Base-by-base conservation (phyloP, 2,888 invertebrate genomes). In the Esperia sulphurella region DNA sequence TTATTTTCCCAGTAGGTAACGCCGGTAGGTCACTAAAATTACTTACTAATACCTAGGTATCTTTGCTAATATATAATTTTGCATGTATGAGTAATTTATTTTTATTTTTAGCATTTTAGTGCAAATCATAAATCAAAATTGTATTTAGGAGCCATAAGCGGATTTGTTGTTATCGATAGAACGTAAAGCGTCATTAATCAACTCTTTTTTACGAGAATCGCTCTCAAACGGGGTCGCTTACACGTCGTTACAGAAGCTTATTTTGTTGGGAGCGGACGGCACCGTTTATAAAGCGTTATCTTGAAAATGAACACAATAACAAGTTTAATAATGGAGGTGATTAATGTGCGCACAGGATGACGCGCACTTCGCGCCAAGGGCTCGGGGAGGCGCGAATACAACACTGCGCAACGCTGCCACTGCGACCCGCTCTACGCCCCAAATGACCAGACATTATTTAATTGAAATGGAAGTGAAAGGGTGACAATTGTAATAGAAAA, bases 371-470 rank as follows among this genome's bases (percentile, higher is more conserved):
- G 76, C 79, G 68, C 70, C 63, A 68, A 68, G 81, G 79, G 79
- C 65, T 14, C 43, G 46, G 67, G 75, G 74, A 82, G 83, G 84
- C 84, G 83, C 82, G 83, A 80, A 81, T 77, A 69, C 75, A 62
- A 67, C 64, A 35, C 35, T 35, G n/a, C 35, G 35, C 35, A 40
- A 44, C 55, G 47, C 48, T 53, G 7, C 51, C 51, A 50, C 56
- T 50, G 48, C 54, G 54, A 55, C 53, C 49, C 53, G 53, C 46
- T 46, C 58, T 54, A 79, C 73, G 79, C 76, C 83, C 79, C 87
- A 86, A 89, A 87, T 89, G 89, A 89, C 89, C 89, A 89, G 87
- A 89, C 87, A 89, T 89, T 88, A 89, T 89, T 88, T 89, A 89
- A 89, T 89, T 88, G 88, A 89, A 88, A 84, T 86, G 69, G 70